phyloP scores from a whole-genome alignment of 2,113 vertebrate genomes.

The Notiomystis cincta region DNA sequence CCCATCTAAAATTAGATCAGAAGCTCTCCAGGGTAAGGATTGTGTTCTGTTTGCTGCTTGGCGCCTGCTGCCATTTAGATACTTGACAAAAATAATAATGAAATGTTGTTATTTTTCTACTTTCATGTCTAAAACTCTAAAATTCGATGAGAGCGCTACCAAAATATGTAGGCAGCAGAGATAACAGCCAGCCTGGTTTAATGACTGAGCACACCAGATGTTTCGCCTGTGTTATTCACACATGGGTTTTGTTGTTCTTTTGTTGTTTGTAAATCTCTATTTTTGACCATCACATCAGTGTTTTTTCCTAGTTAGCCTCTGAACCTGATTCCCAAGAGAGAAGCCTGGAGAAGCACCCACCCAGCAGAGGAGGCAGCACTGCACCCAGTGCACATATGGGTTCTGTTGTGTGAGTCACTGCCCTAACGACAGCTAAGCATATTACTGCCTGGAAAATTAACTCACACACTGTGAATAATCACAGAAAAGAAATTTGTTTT shows the following conservation, averaged over 20 bases:
- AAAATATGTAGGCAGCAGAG: neutral
- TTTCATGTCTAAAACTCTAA: neutral
- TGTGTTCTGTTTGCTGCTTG: neutral
- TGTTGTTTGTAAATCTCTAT: neutral
- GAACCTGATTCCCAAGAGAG: neutral
- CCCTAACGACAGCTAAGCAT: constrained; percentile 42
- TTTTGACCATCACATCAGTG: neutral
- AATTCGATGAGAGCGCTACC: neutral
- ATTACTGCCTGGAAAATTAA: constrained; percentile 74
- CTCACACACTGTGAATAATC: constrained; percentile 77
- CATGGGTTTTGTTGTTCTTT: neutral
- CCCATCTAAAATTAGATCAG: constrained; percentile 24
- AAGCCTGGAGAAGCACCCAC: neutral
- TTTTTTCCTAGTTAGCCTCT: constrained; percentile 49
- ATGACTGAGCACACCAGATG: constrained; percentile 33
- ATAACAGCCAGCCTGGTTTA: neutral
- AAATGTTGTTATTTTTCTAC: neutral
- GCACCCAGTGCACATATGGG: neutral
- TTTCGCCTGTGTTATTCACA: neutral
- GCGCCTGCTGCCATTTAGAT: neutral
- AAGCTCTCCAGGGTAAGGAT: neutral
- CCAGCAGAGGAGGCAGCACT: neutral
- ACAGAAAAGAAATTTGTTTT: constrained; percentile 77
- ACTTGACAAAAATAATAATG: neutral
- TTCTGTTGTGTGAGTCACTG: constrained; percentile 38